Evolutionary conservation across 2,797 vertebrate species (phyloP), one percentile per base, ranked within the genome.

Genomic region (Distichodus sexfasciatus): DNA sequence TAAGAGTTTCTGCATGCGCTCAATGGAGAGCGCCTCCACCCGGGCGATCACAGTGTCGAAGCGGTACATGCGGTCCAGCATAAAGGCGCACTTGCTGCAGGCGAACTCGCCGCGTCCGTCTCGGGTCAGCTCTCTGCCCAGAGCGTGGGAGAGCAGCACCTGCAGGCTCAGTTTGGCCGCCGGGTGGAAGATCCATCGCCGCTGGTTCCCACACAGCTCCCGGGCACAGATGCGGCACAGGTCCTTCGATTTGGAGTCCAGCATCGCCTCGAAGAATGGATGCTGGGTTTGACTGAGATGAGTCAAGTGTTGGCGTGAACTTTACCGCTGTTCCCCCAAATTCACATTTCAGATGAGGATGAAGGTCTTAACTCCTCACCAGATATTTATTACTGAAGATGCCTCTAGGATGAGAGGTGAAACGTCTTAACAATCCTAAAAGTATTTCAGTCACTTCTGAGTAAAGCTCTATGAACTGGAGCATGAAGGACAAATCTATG

Each of bases 121-220:
- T 10, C 97, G 92, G 67, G 86, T 83, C 74, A 99, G 83, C 81
- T 97, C 95, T 48, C 58, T 85, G 29, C 96, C 95, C 72, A 99
- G 82, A 1, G 95, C 94, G 3, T 99, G 94, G 6, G 95, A 95
- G 2, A 99, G 91, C 72, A 99, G 88, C 66, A 97, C 94, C 85
- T 98, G 96, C 40, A 99, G 87, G 82, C 94, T 98, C 71, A 97
- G 92, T 84, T 94, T 95, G 84, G 94, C 87, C 0, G 94, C 84
- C 0, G 94, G 93, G 83, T 98, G 95, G 82, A 99, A 99, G 81
- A 99, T 96, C 97, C 97, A 99, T 84, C 96, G 87, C 26, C 97
- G 87, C 84, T 98, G 96, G 86, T 96, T 98, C 6, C 97, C 96
- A 0, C 90, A 96, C 73, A 99, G 93, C 83, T 96, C 95, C 29